Conservation (phyloP, 2,113 vertebrate species). For the Elanoides forficatus region DNA sequence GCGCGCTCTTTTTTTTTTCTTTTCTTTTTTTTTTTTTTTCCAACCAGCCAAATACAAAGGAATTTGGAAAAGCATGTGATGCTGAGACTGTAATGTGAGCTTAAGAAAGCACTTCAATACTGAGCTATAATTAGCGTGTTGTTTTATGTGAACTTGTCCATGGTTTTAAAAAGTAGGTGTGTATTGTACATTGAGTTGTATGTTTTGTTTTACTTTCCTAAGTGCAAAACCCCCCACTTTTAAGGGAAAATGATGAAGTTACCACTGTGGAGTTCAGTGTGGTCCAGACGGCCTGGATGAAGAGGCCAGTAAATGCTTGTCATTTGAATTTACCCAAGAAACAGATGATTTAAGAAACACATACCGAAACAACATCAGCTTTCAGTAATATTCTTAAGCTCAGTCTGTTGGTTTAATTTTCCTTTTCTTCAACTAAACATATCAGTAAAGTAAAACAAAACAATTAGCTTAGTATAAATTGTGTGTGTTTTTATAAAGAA, state of each 20-base stretch:
- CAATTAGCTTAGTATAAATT: not conserved
- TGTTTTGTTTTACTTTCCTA: not conserved
- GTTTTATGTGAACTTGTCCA: not conserved
- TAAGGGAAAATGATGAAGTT: not conserved
- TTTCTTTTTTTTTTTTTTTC: not conserved
- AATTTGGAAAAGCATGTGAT: not conserved
- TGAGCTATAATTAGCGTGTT: not conserved
- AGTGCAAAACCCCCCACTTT: not conserved
- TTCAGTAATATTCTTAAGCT: not conserved
- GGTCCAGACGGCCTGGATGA: not conserved
- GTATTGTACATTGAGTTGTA: not conserved
- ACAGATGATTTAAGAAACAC: not conserved
- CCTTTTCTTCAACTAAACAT: not conserved
- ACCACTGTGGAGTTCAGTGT: not conserved
- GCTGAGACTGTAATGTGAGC: not conserved
- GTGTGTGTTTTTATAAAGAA: not conserved
- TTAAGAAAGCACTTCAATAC: not conserved
- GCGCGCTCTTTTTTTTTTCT: not conserved
- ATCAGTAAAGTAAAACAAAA: not conserved
- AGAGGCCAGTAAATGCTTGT: not conserved
- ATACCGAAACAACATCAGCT: not conserved
- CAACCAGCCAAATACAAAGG: not conserved
- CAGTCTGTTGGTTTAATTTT: not conserved
- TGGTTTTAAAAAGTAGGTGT: not conserved
- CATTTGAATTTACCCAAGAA: not conserved